These are phyloP conservation scores for Eudasyphora cyanicolor DNA, from an alignment of 2,888 invertebrate species.

Conservation along the genomic window DNA sequence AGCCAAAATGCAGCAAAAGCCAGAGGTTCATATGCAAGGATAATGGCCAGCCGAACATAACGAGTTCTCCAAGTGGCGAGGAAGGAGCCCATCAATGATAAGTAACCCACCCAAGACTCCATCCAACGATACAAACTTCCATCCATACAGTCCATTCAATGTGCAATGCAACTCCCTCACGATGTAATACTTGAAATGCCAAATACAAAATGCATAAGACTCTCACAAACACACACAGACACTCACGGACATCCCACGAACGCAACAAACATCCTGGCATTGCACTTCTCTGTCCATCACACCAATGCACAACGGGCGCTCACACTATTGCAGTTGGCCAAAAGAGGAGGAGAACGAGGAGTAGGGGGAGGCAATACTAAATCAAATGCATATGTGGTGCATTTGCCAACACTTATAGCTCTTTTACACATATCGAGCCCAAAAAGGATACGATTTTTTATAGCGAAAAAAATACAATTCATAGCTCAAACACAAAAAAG, in stretches of 20 bases:
- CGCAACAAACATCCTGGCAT: conserved; percentile 32
- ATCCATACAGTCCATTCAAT: too few relatives aligned
- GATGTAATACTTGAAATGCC: background rate
- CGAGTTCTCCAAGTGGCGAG: conserved; percentile 25
- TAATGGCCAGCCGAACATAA: conserved; percentile 22
- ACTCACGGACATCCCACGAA: conserved; percentile 8
- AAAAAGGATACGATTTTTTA: conserved; percentile 41
- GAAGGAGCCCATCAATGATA: conserved; percentile 33
- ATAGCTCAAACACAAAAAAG: too few relatives aligned
- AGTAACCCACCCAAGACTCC: conserved; percentile 26
- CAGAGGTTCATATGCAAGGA: background rate
- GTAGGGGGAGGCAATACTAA: conserved; percentile 23
- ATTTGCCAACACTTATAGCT: conserved; percentile 30
- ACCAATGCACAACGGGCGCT: conserved; percentile 22
- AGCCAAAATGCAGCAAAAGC: conserved; percentile 10
- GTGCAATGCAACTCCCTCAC: background rate
- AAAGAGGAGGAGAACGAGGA: too few relatives aligned
- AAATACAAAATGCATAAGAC: conserved; percentile 30
- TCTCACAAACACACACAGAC: background rate
- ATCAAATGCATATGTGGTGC: conserved; percentile 54
- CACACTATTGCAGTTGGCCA: conserved; percentile 40
- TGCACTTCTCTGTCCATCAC: too few relatives aligned
- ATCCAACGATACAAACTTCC: too few relatives aligned
- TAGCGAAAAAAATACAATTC: too few relatives aligned
- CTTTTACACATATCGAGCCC: background rate